Evolutionary conservation across 2,797 vertebrate genomes (phyloP).

Genomic region (Schizothorax lantsangensis): DNA sequence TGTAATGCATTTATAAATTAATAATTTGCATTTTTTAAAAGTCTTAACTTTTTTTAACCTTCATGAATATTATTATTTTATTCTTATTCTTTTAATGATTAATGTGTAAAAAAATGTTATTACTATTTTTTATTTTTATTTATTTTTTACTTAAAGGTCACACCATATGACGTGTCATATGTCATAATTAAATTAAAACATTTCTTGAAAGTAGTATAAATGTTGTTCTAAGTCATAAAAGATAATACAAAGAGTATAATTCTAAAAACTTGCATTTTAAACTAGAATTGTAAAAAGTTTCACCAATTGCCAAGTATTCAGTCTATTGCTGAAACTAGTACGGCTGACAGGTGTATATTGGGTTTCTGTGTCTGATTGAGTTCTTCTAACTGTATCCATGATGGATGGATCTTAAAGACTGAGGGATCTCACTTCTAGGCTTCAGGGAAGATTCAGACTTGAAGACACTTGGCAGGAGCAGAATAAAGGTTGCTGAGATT

Average conservation of each 20-base stretch:
- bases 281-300: background rate
- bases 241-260: too few relatives aligned
- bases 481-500: conserved; percentile 54
- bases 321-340: background rate
- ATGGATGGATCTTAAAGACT: background rate
- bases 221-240: background rate
- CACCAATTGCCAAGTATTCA: background rate
- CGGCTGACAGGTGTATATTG: background rate
- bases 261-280: background rate
- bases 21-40: too few relatives aligned
- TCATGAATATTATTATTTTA: too few relatives aligned
- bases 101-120: too few relatives aligned
- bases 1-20: too few relatives aligned
- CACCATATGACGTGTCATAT: too few relatives aligned
- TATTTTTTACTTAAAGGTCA: too few relatives aligned
- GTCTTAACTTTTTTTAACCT: too few relatives aligned
- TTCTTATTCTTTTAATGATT: too few relatives aligned
- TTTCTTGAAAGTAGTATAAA: background rate
- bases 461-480: conserved; percentile 56
- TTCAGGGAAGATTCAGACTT: conserved; percentile 53
- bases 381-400: conserved; percentile 7
- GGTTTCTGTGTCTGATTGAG: background rate
- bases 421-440: conserved; percentile 27
- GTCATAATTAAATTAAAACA: background rate
- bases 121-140: too few relatives aligned